Percentiles rank a stretch among this genome's conserved stretches.
Evolutionary conservation across 2,888 invertebrate species (phyloP).

Genomic region (Thereva nobilitata): DNA sequence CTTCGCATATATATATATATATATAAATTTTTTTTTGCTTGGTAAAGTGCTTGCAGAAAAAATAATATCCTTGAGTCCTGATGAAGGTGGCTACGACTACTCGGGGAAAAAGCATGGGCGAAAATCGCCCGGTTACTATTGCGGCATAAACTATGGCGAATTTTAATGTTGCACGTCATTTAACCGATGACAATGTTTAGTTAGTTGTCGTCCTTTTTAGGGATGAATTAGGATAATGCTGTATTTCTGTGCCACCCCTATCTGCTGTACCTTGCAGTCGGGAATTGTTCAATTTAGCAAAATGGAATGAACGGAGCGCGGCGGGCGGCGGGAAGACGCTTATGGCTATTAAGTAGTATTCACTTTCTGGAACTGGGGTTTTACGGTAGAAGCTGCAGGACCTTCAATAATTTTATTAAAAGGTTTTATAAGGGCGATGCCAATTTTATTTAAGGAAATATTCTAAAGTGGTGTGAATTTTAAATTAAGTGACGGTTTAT

Average conservation of each 20-base stretch:
- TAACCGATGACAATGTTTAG: conserved; percentile 4
- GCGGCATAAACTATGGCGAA: conserved; percentile 19
- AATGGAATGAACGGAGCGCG: background rate
- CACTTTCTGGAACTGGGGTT: too few relatives aligned
- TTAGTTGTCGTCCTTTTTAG: conserved; percentile 7
- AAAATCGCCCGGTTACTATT: background rate
- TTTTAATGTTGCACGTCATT: conserved; percentile 22
- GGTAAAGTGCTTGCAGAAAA: too few relatives aligned
- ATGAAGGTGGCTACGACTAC: conserved; percentile 12
- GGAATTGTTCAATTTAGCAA: conserved; percentile 24
- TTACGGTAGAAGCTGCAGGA: too few relatives aligned
- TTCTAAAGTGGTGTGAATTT: too few relatives aligned
- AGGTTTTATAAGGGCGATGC: too few relatives aligned
- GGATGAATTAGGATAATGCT: conserved; percentile 21
- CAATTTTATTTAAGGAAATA: too few relatives aligned
- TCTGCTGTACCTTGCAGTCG: background rate
- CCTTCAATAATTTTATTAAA: too few relatives aligned
- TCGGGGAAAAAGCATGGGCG: background rate
- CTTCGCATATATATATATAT: conserved; percentile 13
- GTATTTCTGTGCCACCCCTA: background rate
- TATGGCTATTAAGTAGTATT: too few relatives aligned
- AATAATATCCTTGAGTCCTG: background rate
- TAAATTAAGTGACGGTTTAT: too few relatives aligned
- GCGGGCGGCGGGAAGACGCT: too few relatives aligned
- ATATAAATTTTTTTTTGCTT: background rate